Percentiles rank a stretch among this genome's conserved stretches.
Evolutionary conservation across 2,113 vertebrate species (phyloP).

Genomic region (Tachycineta bicolor): DNA sequence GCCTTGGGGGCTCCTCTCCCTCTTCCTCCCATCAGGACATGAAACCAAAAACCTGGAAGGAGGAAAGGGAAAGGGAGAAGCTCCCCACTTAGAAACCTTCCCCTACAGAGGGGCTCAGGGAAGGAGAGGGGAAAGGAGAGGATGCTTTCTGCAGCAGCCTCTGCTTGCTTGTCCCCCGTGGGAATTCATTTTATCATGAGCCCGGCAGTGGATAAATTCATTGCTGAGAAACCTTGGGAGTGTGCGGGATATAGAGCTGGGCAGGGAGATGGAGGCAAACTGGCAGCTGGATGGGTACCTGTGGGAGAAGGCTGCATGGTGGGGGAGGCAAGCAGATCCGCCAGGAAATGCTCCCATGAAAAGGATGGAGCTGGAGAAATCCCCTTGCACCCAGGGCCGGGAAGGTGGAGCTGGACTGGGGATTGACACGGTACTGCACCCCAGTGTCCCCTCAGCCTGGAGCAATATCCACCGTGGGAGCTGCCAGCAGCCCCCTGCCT

Average conservation of each 20-base stretch:
- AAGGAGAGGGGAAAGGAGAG: neutral
- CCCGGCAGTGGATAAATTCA: neutral
- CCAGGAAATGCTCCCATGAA: neutral
- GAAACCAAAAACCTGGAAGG: neutral
- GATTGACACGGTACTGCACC: neutral
- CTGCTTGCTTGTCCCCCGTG: neutral
- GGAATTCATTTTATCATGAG: neutral
- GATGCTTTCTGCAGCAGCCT: neutral
- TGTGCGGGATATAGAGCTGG: neutral
- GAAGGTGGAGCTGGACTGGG: neutral
- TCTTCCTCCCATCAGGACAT: neutral
- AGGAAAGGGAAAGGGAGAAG: neutral
- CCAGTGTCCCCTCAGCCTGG: neutral
- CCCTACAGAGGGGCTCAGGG: neutral
- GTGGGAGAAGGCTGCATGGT: neutral
- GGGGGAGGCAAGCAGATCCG: rapidly evolving
- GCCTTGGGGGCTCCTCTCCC: neutral
- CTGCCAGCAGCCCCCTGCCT: neutral
- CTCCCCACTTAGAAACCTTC: neutral
- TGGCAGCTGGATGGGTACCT: neutral
- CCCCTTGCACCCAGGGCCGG: neutral
- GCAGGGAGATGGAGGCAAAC: neutral
- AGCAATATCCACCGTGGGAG: neutral
- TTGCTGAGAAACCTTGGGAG: neutral
- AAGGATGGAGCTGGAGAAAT: neutral